Evolutionary conservation across 2,797 vertebrate genomes (phyloP).

Genomic region (Clarias fuscus): DNA sequence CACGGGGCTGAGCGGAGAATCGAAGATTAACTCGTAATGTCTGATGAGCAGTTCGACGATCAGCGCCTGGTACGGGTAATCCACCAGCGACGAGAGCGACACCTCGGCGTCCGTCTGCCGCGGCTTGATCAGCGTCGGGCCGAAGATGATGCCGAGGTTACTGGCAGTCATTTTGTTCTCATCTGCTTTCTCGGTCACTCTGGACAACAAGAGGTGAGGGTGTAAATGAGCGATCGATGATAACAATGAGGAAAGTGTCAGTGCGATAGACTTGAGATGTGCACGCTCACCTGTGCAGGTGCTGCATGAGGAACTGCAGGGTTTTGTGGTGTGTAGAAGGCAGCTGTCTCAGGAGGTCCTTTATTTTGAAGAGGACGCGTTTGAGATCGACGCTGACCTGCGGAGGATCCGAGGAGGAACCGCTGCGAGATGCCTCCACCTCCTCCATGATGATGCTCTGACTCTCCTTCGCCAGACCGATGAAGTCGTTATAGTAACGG

Average conservation of each 20-base stretch:
- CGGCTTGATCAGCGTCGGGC: slow-evolving; percentile 91
- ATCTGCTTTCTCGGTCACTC: slow-evolving; percentile 87
- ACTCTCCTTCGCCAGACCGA: slow-evolving; percentile 92
- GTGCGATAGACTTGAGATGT: background rate
- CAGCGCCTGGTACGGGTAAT: slow-evolving; percentile 93
- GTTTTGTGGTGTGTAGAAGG: slow-evolving; percentile 89
- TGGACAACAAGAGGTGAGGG: slow-evolving; percentile 56
- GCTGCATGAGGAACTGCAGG: slow-evolving; percentile 86
- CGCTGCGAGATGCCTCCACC: slow-evolving; percentile 67
- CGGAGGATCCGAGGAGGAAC: slow-evolving; percentile 28
- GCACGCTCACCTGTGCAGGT: slow-evolving; percentile 84
- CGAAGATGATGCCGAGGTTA: slow-evolving; percentile 98
- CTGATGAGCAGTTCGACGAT: slow-evolving; percentile 91
- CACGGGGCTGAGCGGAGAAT: slow-evolving; percentile 61
- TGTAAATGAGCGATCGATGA: background rate
- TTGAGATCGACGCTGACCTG: slow-evolving; percentile 77
- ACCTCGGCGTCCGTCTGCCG: slow-evolving; percentile 88
- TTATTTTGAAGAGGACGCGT: slow-evolving; percentile 86
- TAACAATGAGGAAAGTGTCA: too few relatives aligned
- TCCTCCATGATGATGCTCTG: slow-evolving; percentile 85
- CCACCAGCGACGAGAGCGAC: slow-evolving; percentile 92
- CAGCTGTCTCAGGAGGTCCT: slow-evolving; percentile 88
- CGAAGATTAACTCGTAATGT: slow-evolving; percentile 86
- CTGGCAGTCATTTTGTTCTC: slow-evolving; percentile 99
- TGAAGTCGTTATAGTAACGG: slow-evolving; percentile 93